Evolutionary conservation across 2,888 invertebrate species (phyloP).

Genomic region (Thereva unica): DNA sequence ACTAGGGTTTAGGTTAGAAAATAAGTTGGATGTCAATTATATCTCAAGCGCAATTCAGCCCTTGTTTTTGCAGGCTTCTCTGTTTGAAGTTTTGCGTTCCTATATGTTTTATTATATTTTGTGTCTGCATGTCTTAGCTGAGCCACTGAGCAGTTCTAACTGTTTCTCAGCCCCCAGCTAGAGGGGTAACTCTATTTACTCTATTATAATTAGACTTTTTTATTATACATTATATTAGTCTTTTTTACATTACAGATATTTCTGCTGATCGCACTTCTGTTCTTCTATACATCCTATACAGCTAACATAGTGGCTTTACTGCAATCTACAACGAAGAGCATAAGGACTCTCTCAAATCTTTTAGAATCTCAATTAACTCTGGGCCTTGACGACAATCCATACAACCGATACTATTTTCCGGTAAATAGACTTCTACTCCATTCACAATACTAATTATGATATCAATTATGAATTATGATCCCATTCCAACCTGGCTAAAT

Average conservation of each 20-base stretch:
- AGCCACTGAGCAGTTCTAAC: too few relatives aligned
- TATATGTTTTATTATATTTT: too few relatives aligned
- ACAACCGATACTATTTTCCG: constrained; percentile 67
- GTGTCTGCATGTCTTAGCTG: too few relatives aligned
- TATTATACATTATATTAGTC: too few relatives aligned
- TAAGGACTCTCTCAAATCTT: constrained; percentile 64
- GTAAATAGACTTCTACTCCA: constrained; percentile 6
- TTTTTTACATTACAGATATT: constrained; percentile 58
- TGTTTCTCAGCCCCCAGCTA: too few relatives aligned
- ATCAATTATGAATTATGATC: background rate
- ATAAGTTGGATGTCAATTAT: too few relatives aligned
- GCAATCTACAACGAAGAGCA: constrained; percentile 67
- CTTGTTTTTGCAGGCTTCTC: too few relatives aligned
- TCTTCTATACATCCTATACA: constrained; percentile 70
- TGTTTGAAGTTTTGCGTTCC: too few relatives aligned
- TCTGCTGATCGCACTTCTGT: constrained; percentile 63
- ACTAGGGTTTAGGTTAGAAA: too few relatives aligned
- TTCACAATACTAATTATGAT: background rate
- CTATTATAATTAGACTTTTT: too few relatives aligned
- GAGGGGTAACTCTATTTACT: too few relatives aligned
- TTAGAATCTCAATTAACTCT: constrained; percentile 65
- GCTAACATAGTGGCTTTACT: constrained; percentile 70
- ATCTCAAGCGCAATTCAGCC: too few relatives aligned
- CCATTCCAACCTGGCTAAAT: background rate
- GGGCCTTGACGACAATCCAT: constrained; percentile 67